These are phyloP conservation scores for Hydrolagus colliei DNA, from an alignment of 2,797 vertebrate genomes.

Conservation along the genomic window DNA sequence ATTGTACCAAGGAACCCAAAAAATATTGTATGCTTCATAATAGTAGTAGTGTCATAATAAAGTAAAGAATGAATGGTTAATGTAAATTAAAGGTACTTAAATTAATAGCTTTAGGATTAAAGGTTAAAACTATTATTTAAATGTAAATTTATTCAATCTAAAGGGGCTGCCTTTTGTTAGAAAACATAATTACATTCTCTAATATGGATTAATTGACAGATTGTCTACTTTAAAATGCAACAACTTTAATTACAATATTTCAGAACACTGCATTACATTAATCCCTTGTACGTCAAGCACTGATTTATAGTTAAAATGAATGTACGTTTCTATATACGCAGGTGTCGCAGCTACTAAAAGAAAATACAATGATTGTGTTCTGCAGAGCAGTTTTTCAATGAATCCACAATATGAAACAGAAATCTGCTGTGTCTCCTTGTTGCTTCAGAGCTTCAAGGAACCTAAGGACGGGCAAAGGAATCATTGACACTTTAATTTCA, in stretches of 20 bases:
- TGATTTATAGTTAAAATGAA: background rate
- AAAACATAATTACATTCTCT: background rate
- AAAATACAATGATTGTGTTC: no score
- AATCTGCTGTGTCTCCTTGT: no score
- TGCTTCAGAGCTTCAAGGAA: no score
- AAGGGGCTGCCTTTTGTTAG: background rate
- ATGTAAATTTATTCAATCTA: background rate
- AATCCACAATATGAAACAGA: no score
- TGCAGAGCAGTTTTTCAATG: no score
- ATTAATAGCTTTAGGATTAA: background rate
- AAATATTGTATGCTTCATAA: background rate
- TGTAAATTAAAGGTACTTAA: background rate
- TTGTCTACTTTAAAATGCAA: background rate
- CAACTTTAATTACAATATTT: background rate
- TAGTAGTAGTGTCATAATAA: background rate
- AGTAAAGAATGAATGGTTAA: background rate
- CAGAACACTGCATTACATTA: background rate
- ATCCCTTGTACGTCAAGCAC: background rate
- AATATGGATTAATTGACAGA: background rate
- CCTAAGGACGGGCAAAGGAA: no score
- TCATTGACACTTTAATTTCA: no score
- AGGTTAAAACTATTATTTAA: background rate
- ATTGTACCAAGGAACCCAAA: background rate
- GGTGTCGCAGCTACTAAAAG: background rate
- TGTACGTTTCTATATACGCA: background rate